Evolutionary conservation across 2,888 invertebrate species (phyloP), one percentile per base, ranked within the genome.

Genomic region (Cyclophora punctaria): DNA sequence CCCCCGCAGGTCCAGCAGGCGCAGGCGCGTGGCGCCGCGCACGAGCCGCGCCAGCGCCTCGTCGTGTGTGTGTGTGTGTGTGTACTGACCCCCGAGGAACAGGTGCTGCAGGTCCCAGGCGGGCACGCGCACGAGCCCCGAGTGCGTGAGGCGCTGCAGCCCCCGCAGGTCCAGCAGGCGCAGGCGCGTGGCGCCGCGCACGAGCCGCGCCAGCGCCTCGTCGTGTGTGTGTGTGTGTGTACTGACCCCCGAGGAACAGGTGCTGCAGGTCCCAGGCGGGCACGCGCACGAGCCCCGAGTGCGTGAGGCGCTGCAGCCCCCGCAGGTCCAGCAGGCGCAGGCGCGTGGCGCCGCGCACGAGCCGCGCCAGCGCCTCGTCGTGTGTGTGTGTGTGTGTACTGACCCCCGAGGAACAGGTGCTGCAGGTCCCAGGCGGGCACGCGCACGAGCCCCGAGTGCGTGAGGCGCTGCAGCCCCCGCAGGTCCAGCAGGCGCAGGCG

Each of bases 251-350:
- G 3, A 96, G 90, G 80, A 95, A 96, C 48, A 96, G 90, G 78
- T 96, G 95, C 79, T 96, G 95, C 61, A 96, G 90, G 82, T 95
- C 94, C 93, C 95, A 95, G 48, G 95, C 95, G 4, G 95, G 95
- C 62, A 96, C 91, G 50, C 94, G 89, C 56, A 95, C 94, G 46
- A 96, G 89, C 50, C 94, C 94, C 7, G 95, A 94, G 82, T 95
- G 94, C 0, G 94, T 93, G 53, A 95, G 90, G 57, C 93, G 91
- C 64, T 92, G 91, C 82, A 96, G 94, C 48, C 95, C 95, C 64
- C 96, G 90, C 49, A 96, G 92, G 86, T 96, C 96, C 41, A 96
- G 86, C 57, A 96, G 84, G 47, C 93, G 91, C 58, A 95, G 87
- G 58, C 94, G 92, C 56, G 92, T 92, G 69, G 95, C 94, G 58